phyloP scores from a whole-genome alignment of 2,113 vertebrate genomes.

The Edolisoma coerulescens region DNA sequence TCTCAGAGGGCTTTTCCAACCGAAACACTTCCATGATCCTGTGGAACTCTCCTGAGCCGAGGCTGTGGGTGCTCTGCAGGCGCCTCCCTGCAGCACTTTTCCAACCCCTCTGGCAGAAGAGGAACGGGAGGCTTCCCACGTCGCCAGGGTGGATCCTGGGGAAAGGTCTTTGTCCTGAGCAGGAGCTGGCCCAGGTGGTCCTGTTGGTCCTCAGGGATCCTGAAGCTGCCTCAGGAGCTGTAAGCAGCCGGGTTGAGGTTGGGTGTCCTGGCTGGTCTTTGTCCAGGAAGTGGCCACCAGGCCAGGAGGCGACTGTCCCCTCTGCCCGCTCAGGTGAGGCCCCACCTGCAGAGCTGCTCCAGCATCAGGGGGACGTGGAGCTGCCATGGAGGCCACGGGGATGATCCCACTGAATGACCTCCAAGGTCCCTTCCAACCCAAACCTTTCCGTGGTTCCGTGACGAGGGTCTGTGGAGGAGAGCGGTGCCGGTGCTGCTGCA shows the following conservation, averaged over 20 bases:
- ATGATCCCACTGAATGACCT: accelerated
- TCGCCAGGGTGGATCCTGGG: accelerated
- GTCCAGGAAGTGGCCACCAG: neutral
- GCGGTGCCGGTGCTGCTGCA: accelerated
- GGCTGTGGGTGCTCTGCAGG: neutral
- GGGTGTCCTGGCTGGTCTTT: neutral
- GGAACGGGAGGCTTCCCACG: accelerated
- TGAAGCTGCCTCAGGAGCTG: neutral
- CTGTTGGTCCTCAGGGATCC: neutral
- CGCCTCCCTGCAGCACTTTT: accelerated
- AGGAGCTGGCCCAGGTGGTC: neutral
- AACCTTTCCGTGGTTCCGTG: accelerated
- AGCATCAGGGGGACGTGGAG: neutral
- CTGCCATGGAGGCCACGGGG: neutral
- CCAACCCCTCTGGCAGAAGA: neutral
- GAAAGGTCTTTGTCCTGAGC: neutral
- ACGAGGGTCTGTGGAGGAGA: accelerated
- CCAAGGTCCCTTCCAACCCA: neutral
- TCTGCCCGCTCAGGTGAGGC: neutral
- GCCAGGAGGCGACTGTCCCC: neutral
- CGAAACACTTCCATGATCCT: accelerated
- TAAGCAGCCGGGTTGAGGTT: accelerated
- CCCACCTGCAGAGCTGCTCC: neutral
- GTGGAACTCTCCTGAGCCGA: accelerated
- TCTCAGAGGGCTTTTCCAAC: neutral